Conservation (phyloP, 2,797 vertebrate species). For the Kryptolebias ocellatus region DNA sequence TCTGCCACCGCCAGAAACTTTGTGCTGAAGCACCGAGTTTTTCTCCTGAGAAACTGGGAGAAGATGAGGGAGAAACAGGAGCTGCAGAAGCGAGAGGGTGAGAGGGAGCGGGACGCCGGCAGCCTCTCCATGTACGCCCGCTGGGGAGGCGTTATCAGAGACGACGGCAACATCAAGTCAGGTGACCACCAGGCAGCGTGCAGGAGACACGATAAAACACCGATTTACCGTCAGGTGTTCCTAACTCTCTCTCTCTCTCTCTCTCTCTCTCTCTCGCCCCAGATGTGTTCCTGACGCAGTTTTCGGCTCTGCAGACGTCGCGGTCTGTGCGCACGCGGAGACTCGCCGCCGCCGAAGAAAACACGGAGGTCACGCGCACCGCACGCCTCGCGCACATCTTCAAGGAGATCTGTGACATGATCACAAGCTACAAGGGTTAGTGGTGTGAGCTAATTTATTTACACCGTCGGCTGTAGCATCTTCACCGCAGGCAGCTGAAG, state of each 20-base stretch:
- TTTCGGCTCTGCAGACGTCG: slow-evolving; percentile 95
- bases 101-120: slow-evolving; percentile 80
- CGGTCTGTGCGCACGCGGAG: slow-evolving; percentile 94
- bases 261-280: slow-evolving; percentile 33
- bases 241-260: slow-evolving; percentile 24
- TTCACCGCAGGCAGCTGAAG: not conserved
- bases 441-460: not conserved
- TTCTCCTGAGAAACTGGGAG: slow-evolving; percentile 96
- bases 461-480: not conserved
- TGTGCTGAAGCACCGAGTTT: slow-evolving; percentile 94
- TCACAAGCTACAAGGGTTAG: slow-evolving; percentile 95
- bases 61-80: slow-evolving; percentile 96
- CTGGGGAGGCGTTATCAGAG: slow-evolving; percentile 93
- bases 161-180: slow-evolving; percentile 97
- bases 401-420: slow-evolving; percentile 98
- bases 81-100: slow-evolving; percentile 88
- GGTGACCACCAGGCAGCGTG: slow-evolving; percentile 67
- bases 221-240: not conserved
- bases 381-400: slow-evolving; percentile 99
- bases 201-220: not conserved
- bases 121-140: slow-evolving; percentile 88
- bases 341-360: slow-evolving; percentile 94
- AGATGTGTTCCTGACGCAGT: slow-evolving; percentile 99
- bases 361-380: slow-evolving; percentile 94
- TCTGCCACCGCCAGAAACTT: slow-evolving; percentile 86